Percentiles rank a stretch among this genome's conserved stretches.
Evolutionary conservation across 2,113 vertebrate species (phyloP).

Genomic region (Thinocorus orbignyianus): DNA sequence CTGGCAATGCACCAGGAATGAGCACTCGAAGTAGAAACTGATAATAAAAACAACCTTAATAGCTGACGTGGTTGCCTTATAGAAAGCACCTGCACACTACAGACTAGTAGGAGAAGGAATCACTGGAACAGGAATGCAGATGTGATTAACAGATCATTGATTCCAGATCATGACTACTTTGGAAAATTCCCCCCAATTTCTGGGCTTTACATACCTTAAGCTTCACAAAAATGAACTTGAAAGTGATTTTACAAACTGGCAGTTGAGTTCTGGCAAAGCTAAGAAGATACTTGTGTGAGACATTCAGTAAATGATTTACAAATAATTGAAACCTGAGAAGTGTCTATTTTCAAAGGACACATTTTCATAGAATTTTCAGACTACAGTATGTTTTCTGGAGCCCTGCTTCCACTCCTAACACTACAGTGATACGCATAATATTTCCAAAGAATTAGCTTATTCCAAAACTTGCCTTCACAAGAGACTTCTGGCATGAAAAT

Average conservation of each 20-base stretch:
- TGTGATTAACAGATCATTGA: neutral
- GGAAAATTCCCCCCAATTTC: neutral
- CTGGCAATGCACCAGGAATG: neutral
- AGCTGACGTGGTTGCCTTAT: neutral
- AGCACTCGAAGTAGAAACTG: constrained; percentile 3
- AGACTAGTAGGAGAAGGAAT: neutral
- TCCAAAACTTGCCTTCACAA: neutral
- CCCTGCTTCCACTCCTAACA: neutral
- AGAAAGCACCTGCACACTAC: neutral
- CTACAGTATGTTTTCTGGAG: neutral
- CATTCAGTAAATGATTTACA: neutral
- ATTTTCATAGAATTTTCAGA: neutral
- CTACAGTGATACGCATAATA: neutral
- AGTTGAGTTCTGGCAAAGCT: neutral
- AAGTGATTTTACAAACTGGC: neutral
- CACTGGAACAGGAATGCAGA: neutral
- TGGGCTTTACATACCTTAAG: neutral
- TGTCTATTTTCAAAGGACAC: neutral
- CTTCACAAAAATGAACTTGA: neutral
- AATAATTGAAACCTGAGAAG: neutral
- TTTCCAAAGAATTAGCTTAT: neutral
- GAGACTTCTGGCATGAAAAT: neutral
- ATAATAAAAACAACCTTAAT: neutral
- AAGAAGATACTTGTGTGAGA: neutral
- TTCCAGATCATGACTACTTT: neutral